Evolutionary conservation across 1,140 invertebrate species (phyloP).

Genomic region (Leptopilina boulardi): DNA sequence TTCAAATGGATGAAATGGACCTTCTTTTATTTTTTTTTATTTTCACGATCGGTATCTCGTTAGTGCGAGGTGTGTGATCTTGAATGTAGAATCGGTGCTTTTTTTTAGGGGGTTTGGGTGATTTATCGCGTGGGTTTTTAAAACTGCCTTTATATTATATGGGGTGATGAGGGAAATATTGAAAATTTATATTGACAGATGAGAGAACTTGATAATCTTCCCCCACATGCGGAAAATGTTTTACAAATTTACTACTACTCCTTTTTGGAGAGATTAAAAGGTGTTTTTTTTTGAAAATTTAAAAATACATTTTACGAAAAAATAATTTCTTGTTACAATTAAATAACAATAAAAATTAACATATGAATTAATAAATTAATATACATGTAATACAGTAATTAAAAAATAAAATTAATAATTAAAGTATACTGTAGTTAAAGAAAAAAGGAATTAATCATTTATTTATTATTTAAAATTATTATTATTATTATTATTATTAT

Average conservation of each 20-base stretch:
- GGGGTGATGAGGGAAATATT: conserved; percentile 17
- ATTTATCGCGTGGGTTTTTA: neutral
- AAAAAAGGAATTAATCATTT: too few species aligned
- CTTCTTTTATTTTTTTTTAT: neutral
- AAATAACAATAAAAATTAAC: too few species aligned
- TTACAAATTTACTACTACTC: neutral
- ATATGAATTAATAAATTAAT: too few species aligned
- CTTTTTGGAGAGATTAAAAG: too few species aligned
- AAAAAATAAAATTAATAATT: too few species aligned
- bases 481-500: too few species aligned
- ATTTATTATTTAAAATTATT: too few species aligned
- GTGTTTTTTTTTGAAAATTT: too few species aligned
- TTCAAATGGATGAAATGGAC: conserved; percentile 11
- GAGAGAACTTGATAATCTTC: conserved; percentile 3
- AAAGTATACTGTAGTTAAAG: too few species aligned
- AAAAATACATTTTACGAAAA: too few species aligned
- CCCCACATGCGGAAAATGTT: neutral
- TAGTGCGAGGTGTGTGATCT: neutral
- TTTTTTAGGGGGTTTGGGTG: neutral
- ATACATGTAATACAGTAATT: too few species aligned
- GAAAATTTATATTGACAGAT: neutral
- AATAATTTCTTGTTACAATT: too few species aligned
- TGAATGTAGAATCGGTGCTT: neutral
- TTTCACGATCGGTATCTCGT: neutral
- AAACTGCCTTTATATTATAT: neutral